Evolutionary conservation across 2,888 invertebrate species (phyloP), one percentile per base, ranked within the genome.

Genomic region (Chromoteleia sp.): DNA sequence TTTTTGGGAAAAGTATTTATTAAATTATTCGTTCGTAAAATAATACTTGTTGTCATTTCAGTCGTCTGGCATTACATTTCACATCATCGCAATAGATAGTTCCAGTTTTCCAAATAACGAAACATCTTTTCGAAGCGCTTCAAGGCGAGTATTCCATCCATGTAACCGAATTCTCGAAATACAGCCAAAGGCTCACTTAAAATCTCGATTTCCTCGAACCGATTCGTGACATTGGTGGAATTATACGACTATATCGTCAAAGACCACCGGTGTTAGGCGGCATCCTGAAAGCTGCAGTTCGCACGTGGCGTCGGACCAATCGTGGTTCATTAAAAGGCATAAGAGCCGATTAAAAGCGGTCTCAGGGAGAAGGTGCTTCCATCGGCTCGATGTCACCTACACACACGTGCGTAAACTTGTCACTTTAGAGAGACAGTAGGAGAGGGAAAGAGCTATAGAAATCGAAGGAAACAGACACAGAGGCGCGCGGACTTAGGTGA

Each of bases 401-500:
- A 56, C 70, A 43, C 58, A 41, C 59, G 52, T 45, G 65, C 12
- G 33, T 39, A 39, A 25, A 33, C 21, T 59, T 68, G 45, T 67
- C 67, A 67, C 10, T 36, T 33, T 6, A 19, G 59, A 0, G 30
- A 14, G 50, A 21, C 33, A 1, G 45, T 56, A 33, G 52, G 65
- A 76, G 68, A 67, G 68, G 59, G 76, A 68, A 36, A 10, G 52
- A 59, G 36, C n/a, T 12, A 48, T 59, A 75, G 48, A 67, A 75
- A 59, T 61, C 61, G 58, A 65, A 52, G 56, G 67, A 78, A 59
- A 78, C 71, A 65, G 29, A 70, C 29, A 52, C 43, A 12, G 61
- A 71, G 58, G 58, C 36, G 54, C 65, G 54, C 63, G 19, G 43
- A 54, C 50, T 67, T 59, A 78, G 59, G 73, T 58, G 78, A 78